Conservation (phyloP, 2,888 invertebrate genomes). For the Phragmatobia fuliginosa region DNA sequence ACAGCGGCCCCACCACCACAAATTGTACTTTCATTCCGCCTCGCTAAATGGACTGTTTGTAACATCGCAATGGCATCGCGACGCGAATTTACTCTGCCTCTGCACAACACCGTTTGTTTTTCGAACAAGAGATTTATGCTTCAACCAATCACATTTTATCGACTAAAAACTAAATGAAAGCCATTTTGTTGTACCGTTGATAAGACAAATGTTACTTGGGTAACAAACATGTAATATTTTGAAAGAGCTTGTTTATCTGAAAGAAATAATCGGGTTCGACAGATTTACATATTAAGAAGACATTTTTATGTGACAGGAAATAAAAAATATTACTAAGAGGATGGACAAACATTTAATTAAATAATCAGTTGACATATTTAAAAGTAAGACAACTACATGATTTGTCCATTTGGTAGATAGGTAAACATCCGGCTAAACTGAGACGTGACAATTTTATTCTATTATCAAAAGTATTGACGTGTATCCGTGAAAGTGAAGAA, state of each 20-base stretch:
- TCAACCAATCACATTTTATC: conserved; percentile 37
- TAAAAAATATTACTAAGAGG: conserved; percentile 8
- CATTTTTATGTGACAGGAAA: conserved; percentile 11
- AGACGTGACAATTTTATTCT: conserved; percentile 57
- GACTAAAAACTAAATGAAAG: conserved; percentile 25
- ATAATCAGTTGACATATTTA: conserved; percentile 35
- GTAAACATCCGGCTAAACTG: conserved; percentile 61
- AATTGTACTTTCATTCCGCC: conserved; percentile 74
- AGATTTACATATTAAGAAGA: conserved; percentile 6
- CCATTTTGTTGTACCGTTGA: conserved; percentile 4
- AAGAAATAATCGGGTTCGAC: conserved; percentile 2
- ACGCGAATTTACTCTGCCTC: conserved; percentile 48
- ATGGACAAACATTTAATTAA: conserved; percentile 13
- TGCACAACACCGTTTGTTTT: conserved; percentile 37
- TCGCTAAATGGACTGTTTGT: conserved; percentile 69
- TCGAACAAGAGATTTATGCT: conserved; percentile 39
- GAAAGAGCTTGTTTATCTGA: not conserved
- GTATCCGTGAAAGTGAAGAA: not conserved
- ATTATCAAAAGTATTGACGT: conserved; percentile 52
- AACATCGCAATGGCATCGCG: conserved; percentile 43
- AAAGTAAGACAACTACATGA: conserved; percentile 49
- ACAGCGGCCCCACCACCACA: conserved; percentile 61
- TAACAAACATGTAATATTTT: not conserved
- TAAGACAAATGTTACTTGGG: conserved; percentile 8
- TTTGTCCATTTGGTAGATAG: conserved; percentile 58